Evolutionary conservation across 2,797 vertebrate genomes (phyloP).

Genomic region (Heterohyrax brucei): DNA sequence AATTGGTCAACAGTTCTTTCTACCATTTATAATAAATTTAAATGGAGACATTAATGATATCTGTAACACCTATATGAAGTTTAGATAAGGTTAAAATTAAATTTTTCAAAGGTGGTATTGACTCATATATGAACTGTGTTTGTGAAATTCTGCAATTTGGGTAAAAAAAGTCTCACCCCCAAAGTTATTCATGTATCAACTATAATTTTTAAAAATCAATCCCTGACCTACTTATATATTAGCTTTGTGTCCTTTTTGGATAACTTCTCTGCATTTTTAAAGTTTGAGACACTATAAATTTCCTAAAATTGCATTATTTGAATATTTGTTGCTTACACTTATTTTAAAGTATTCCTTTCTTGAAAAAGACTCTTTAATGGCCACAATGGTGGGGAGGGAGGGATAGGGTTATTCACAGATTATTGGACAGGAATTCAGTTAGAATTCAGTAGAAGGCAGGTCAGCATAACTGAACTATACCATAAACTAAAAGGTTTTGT

Average conservation of each 20-base stretch:
- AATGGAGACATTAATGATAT: not conserved
- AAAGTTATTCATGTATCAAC: slow-evolving; percentile 9
- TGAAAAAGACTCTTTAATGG: no score
- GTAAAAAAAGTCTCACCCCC: not conserved
- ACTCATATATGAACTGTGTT: not conserved
- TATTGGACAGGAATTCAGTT: no score
- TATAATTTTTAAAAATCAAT: not conserved
- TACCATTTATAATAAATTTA: slow-evolving; percentile 11
- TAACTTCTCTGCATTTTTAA: not conserved
- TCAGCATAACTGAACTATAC: no score
- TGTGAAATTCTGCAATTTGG: not conserved
- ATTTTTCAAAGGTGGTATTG: not conserved
- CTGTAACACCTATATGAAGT: not conserved
- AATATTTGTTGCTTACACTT: not conserved
- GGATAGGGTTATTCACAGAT: no score
- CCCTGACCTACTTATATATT: not conserved
- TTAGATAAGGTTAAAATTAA: not conserved
- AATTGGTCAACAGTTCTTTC: not conserved
- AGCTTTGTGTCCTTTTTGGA: not conserved
- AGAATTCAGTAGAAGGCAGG: no score
- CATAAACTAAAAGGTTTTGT: no score
- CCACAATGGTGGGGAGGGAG: no score
- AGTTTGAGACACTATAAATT: not conserved
- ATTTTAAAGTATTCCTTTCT: not conserved
- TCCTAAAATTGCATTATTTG: slow-evolving; percentile 10